Conservation (phyloP, 2,113 vertebrate genomes). For the Pongo pygmaeus region DNA sequence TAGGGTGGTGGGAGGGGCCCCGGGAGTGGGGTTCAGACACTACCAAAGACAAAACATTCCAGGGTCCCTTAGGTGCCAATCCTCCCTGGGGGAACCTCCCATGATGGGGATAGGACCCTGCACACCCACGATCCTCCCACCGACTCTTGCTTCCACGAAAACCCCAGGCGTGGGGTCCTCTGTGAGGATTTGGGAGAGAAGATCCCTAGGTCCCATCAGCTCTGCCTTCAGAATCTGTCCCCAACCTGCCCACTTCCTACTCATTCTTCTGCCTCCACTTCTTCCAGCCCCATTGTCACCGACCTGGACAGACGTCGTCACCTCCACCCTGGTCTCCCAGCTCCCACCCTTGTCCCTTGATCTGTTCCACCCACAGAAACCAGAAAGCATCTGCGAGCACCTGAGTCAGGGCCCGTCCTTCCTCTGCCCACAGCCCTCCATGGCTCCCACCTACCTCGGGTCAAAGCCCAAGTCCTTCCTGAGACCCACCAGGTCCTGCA, state of each 20-base stretch:
- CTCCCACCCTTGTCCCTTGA: accelerated
- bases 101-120: background rate
- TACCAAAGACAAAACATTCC: background rate
- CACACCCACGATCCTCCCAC: background rate
- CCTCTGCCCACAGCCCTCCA: background rate
- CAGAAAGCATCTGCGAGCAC: background rate
- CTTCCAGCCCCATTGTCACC: background rate
- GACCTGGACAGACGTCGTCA: accelerated
- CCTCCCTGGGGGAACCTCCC: background rate
- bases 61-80: background rate
- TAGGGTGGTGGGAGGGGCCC: background rate
- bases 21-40: background rate
- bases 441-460: background rate
- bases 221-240: background rate
- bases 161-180: accelerated
- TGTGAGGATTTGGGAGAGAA: too few species aligned
- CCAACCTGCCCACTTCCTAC: accelerated
- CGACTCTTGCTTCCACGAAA: background rate
- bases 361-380: background rate
- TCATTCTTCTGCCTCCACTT: background rate
- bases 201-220: background rate
- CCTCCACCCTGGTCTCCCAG: too few species aligned
- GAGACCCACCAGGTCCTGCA: accelerated
- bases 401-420: accelerated
- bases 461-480: background rate